Base-by-base conservation (phyloP, 1,140 invertebrate genomes). In the Dendroctonus valens region DNA sequence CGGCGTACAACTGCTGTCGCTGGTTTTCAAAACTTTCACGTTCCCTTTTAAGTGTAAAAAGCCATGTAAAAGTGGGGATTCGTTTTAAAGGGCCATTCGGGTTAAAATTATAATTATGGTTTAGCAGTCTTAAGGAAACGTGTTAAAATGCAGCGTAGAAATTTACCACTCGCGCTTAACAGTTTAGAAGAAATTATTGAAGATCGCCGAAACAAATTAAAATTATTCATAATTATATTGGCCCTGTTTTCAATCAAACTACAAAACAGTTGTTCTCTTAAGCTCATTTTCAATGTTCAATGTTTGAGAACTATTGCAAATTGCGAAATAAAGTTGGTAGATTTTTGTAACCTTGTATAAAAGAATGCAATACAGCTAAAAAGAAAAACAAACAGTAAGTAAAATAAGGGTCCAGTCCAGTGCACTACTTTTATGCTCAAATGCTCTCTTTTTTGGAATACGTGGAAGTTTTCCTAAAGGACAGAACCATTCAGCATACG, bases 11-110 rank as follows among this genome's bases (percentile, higher is more conserved):
- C 59, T 62, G 59, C 50, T 53, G n/a, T 14, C 44, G 44, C 52
- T 63, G 61, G 41, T 55, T 63, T 63, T 55, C 41, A 63, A 63
- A 63, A 63, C 52, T 63, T 63, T 63, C 61, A 63, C 61, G 61
- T 63, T 63, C 55, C 41, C 61, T 55, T 63, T 63, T 55, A 55
- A 55, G 61, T 63, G 61, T 63, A 48, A 62, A 62, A 62, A 62
- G 60, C 59, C 40, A 60, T 60, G 59, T 60, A 60, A 60, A 60
- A 60, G 46, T 60, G n/a, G 46, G 48, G 46, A 50, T 62, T 48
- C 41, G 51, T 62, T 62, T 62, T 62, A 62, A 41, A 52, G 51
- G 41, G 44, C 50, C n/a, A 62, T 62, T 44, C 60, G 49, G 41
- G 60, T 53, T 62, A 52, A 62, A 62, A 62, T 53, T 62, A 62